Conservation (phyloP, 2,113 vertebrate genomes). For the Erythrolamprus reginae region DNA sequence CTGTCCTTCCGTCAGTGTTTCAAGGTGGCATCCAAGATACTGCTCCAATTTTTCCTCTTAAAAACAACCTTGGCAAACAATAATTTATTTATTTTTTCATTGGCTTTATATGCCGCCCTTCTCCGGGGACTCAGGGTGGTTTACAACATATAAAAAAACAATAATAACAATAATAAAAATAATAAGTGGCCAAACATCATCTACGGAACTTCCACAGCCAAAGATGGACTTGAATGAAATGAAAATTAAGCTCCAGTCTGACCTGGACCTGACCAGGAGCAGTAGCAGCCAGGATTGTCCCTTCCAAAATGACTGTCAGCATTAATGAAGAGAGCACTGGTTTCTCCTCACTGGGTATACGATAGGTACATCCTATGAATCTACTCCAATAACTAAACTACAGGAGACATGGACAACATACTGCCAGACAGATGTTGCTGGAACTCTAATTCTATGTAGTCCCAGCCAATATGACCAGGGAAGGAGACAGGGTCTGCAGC, state of each 20-base stretch:
- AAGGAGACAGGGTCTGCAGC: background rate
- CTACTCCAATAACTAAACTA: background rate
- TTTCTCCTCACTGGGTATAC: background rate
- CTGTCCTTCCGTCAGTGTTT: background rate
- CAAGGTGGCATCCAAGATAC: background rate
- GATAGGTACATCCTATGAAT: background rate
- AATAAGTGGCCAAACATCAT: background rate
- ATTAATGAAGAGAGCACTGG: background rate
- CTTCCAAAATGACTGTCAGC: background rate
- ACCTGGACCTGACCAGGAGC: no score
- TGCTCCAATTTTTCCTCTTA: background rate
- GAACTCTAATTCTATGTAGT: background rate
- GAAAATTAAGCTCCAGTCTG: background rate
- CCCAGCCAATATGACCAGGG: background rate
- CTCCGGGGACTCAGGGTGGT: no score
- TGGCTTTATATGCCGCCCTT: no score
- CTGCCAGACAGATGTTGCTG: background rate
- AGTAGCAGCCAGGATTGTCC: background rate
- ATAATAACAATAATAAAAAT: no score
- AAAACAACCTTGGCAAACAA: background rate
- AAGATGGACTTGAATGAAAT: background rate
- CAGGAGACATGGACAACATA: background rate
- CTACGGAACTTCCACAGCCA: background rate
- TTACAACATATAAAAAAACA: no score
- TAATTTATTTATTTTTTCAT: no score